These are phyloP conservation scores for Coendou prehensilis DNA, from an alignment of 2,797 vertebrate species.

Conservation along the genomic window DNA sequence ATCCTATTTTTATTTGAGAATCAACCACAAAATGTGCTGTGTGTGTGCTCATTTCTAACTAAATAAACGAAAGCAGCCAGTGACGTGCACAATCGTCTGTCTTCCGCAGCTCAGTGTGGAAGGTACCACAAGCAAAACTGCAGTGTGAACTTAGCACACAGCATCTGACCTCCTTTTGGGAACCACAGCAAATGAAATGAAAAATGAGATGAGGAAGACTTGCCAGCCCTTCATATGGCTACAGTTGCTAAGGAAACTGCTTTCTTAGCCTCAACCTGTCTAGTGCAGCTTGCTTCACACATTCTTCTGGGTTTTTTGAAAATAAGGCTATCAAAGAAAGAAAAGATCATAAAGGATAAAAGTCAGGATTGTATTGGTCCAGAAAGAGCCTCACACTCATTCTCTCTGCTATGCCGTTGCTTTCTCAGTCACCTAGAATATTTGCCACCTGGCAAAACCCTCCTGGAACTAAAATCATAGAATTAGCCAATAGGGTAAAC, in stretches of 20 bases:
- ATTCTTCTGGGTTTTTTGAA: conserved; percentile 66
- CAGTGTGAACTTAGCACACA: conserved; percentile 70
- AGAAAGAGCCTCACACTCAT: not conserved
- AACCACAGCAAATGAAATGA: conserved; percentile 84
- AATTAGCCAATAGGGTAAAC: conserved; percentile 79
- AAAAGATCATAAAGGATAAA: conserved; percentile 55
- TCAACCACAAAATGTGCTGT: not conserved
- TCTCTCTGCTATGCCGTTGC: not conserved
- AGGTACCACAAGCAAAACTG: conserved; percentile 72
- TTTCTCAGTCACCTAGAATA: conserved; percentile 73
- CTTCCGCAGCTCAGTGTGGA: conserved; percentile 34
- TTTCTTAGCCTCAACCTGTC: conserved; percentile 74
- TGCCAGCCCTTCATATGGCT: conserved; percentile 65
- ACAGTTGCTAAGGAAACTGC: conserved; percentile 89
- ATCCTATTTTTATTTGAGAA: not conserved
- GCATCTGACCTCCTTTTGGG: conserved; percentile 85
- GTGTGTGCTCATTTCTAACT: not conserved
- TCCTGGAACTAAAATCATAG: conserved; percentile 71
- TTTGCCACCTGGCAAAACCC: conserved; percentile 78
- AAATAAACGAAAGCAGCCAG: conserved; percentile 54
- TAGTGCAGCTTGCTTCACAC: conserved; percentile 48
- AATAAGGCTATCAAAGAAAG: conserved; percentile 69
- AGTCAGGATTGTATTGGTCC: not conserved
- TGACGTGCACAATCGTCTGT: not conserved
- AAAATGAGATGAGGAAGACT: conserved; percentile 84